Conservation (phyloP, 2,797 vertebrate genomes). For the Ctenopoma kingsleyae region DNA sequence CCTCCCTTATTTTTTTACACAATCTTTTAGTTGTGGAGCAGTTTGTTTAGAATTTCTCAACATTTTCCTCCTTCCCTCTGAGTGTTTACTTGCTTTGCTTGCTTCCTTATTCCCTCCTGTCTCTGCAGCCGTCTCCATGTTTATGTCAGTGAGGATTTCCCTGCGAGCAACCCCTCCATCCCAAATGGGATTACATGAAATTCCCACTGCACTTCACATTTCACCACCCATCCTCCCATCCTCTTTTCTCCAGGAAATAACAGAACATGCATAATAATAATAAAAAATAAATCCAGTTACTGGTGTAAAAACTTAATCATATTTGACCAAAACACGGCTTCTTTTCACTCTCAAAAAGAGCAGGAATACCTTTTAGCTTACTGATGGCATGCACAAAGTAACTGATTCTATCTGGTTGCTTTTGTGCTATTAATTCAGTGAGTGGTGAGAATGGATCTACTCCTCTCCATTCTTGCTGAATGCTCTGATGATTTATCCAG, state of each 20-base stretch:
- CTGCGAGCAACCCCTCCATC: slow-evolving; percentile 56
- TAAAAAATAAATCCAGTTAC: slow-evolving; percentile 44
- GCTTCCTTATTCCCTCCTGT: slow-evolving; percentile 40
- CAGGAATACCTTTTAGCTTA: slow-evolving; percentile 25
- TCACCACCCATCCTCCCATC: slow-evolving; percentile 19
- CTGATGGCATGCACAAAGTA: slow-evolving; percentile 34
- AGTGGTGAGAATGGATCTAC: slow-evolving; percentile 25
- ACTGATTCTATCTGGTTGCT: slow-evolving; percentile 39
- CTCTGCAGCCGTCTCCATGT: slow-evolving; percentile 33
- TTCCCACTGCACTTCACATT: slow-evolving; percentile 53
- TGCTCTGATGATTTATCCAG: slow-evolving; percentile 52
- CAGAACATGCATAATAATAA: slow-evolving; percentile 36
- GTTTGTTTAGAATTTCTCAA: slow-evolving; percentile 26
- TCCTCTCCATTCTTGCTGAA: slow-evolving; percentile 41
- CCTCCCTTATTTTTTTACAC: not conserved
- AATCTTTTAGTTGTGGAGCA: not conserved
- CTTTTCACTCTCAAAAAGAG: slow-evolving; percentile 33
- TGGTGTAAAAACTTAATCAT: slow-evolving; percentile 58
- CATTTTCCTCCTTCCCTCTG: not conserved
- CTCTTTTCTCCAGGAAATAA: slow-evolving; percentile 35
- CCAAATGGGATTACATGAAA: slow-evolving; percentile 78
- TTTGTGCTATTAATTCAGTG: slow-evolving; percentile 51
- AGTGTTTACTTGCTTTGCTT: slow-evolving; percentile 35
- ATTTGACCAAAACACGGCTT: slow-evolving; percentile 52
- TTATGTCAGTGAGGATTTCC: slow-evolving; percentile 53